A percentile compares a stretch with the other conserved stretches of the same genome.
phyloP scores from a whole-genome alignment of 2,113 vertebrate species.

The Syngnathus typhle region DNA sequence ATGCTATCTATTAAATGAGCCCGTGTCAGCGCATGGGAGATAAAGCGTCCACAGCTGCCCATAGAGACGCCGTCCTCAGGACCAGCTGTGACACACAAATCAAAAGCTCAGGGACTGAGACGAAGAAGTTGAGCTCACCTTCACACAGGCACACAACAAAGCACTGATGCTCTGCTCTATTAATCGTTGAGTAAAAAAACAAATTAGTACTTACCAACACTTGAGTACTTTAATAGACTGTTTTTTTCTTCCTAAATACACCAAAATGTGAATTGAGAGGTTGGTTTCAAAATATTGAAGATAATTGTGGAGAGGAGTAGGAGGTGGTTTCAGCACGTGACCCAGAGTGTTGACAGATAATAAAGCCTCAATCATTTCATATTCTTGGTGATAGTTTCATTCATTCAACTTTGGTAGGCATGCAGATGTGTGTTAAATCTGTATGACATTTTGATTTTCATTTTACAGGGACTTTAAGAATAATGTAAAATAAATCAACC shows the following conservation, averaged over 20 bases:
- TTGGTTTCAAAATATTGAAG: not conserved
- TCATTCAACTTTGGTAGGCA: not conserved
- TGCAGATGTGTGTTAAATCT: not conserved
- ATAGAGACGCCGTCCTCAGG: conserved; percentile 53
- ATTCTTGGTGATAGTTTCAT: not conserved
- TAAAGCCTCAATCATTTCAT: not conserved
- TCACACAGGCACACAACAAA: conserved; percentile 24
- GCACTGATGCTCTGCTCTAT: conserved; percentile 23
- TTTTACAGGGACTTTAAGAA: not conserved
- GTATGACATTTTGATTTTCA: not conserved
- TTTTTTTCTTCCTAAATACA: not conserved
- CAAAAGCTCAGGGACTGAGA: conserved; percentile 49
- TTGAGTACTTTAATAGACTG: conserved; percentile 17
- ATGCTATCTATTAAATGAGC: conserved; percentile 75
- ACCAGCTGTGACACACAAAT: conserved; percentile 72
- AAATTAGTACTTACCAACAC: not conserved
- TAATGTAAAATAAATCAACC: not conserved
- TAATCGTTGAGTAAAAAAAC: not conserved
- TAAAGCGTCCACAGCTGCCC: conserved; percentile 75
- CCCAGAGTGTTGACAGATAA: too few relatives aligned
- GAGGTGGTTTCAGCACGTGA: not conserved
- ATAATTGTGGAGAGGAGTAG: not conserved
- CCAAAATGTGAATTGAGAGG: not conserved
- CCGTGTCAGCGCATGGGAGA: conserved; percentile 70
- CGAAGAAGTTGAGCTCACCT: conserved; percentile 33